Conservation (phyloP, 1,140 invertebrate genomes). For the Holcopasites calliopsidis region DNA sequence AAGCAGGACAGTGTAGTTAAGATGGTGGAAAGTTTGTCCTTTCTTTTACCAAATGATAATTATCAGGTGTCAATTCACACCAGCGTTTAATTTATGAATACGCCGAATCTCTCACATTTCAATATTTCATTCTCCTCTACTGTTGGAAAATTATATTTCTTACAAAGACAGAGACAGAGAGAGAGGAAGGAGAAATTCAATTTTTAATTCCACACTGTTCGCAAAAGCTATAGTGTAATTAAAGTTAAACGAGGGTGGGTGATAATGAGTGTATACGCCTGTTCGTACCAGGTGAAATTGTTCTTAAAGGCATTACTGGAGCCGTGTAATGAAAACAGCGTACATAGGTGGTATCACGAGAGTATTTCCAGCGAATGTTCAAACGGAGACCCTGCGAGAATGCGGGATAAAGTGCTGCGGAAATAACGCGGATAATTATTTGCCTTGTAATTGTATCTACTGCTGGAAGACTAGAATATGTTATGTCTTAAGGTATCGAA, state of each 20-base stretch:
- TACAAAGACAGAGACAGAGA: no score
- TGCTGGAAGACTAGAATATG: no score
- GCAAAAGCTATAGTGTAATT: neutral
- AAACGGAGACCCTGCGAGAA: neutral
- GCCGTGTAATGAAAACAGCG: neutral
- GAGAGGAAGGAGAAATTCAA: neutral
- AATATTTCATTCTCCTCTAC: neutral
- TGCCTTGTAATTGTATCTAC: neutral
- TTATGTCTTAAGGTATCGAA: no score
- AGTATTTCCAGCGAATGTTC: neutral
- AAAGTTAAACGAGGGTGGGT: no score
- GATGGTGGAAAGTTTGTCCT: no score
- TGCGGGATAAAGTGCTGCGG: neutral
- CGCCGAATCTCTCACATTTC: no score
- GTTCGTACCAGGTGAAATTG: neutral
- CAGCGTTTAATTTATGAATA: no score
- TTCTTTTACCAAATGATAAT: no score
- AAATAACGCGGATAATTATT: neutral
- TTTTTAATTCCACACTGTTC: neutral
- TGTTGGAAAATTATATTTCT: neutral
- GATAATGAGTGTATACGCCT: neutral
- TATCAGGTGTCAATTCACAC: no score
- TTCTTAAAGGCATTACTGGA: slow-evolving; percentile 3
- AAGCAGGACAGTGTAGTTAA: no score
- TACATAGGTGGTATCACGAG: neutral